phyloP scores from a whole-genome alignment of 2,888 invertebrate species.

The Caenorhabditis afra region DNA sequence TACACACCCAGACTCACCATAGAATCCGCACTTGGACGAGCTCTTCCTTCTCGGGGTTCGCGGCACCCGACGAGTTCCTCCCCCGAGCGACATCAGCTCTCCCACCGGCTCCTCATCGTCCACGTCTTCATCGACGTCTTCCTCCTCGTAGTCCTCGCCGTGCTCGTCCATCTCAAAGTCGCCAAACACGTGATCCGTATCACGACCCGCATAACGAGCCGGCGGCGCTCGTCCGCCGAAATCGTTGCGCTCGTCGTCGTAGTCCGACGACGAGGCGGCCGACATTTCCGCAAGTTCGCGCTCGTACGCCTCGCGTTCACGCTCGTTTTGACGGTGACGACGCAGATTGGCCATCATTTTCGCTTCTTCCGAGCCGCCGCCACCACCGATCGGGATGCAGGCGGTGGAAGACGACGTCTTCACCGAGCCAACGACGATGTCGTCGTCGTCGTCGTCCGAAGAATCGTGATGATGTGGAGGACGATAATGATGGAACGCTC shows the following conservation, averaged over 20 bases:
- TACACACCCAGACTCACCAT: slow-evolving; percentile 34
- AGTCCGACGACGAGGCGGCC: slow-evolving; percentile 42
- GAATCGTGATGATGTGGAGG: slow-evolving; percentile 49
- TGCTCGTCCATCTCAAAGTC: slow-evolving; percentile 59
- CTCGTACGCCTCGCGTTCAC: slow-evolving; percentile 37
- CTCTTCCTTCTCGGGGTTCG: slow-evolving; percentile 61
- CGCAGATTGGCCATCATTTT: slow-evolving; percentile 52
- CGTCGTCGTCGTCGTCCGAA: slow-evolving; percentile 35
- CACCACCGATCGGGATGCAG: slow-evolving; percentile 40
- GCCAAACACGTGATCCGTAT: slow-evolving; percentile 63
- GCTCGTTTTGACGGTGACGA: slow-evolving; percentile 40
- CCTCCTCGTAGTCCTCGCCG: slow-evolving; percentile 26
- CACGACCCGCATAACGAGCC: slow-evolving; percentile 53
- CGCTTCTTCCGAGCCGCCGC: not conserved
- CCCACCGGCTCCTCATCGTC: slow-evolving; percentile 49
- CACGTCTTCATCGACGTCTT: slow-evolving; percentile 33
- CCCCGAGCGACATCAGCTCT: slow-evolving; percentile 59
- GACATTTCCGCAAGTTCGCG: slow-evolving; percentile 5
- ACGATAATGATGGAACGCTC: slow-evolving; percentile 14
- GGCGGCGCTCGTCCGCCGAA: slow-evolving; percentile 34
- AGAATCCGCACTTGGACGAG: slow-evolving; percentile 57
- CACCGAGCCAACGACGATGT: too few species aligned
- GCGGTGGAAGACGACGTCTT: slow-evolving; percentile 14
- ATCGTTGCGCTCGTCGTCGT: slow-evolving; percentile 3
- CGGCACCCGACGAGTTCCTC: slow-evolving; percentile 61